These are phyloP conservation scores for Byasa hedistus DNA, from an alignment of 2,888 invertebrate genomes.

Conservation along the genomic window DNA sequence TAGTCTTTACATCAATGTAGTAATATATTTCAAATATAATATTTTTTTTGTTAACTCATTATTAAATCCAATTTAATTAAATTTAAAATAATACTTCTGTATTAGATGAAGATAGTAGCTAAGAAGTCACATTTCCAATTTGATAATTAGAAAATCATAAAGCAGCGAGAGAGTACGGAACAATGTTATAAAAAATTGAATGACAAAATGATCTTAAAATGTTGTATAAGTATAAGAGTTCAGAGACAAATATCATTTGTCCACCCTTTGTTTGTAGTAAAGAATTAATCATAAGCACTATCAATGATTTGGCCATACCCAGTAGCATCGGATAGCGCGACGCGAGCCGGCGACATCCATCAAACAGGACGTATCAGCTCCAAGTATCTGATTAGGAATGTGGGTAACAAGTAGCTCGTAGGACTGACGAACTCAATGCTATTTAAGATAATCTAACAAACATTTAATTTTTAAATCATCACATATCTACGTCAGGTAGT, in stretches of 20 bases:
- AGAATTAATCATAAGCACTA: constrained; percentile 19
- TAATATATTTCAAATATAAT: no score
- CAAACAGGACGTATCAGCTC: constrained; percentile 21
- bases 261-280: constrained; percentile 9
- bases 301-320: constrained; percentile 26
- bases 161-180: neutral
- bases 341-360: constrained; percentile 24
- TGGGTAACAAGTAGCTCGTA: constrained; percentile 24
- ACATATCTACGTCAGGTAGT: neutral
- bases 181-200: neutral
- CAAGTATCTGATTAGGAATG: constrained; percentile 28
- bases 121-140: no score
- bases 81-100: no score
- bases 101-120: no score
- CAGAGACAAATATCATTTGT: neutral
- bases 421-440: constrained; percentile 9
- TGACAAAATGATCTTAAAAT: neutral
- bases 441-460: constrained; percentile 14
- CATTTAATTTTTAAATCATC: neutral
- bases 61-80: no score
- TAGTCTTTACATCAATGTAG: no score
- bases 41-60: no score
- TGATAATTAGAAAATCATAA: neutral
- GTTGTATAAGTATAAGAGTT: neutral
- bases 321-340: constrained; percentile 29